Percentiles rank a stretch among this genome's conserved stretches.
Conservation (phyloP, 2,888 invertebrate genomes). For the Selenia dentaria region DNA sequence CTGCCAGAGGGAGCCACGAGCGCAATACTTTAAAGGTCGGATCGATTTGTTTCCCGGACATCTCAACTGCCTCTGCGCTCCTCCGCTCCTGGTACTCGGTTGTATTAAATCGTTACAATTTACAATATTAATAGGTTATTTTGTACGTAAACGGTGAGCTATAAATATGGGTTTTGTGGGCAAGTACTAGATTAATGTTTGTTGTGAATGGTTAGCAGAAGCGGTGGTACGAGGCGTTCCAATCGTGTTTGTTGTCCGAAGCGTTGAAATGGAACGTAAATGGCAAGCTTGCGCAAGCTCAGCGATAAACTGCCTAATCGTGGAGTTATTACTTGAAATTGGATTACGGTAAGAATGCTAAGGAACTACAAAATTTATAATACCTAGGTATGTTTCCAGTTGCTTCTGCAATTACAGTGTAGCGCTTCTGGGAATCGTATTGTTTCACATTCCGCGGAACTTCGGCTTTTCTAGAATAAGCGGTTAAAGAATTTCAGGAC, state of each 20-base stretch:
- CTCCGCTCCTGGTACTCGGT: constrained; percentile 45
- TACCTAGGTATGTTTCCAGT: too few relatives aligned
- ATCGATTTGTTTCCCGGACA: constrained; percentile 49
- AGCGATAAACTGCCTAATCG: constrained; percentile 21
- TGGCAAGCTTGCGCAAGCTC: constrained; percentile 28
- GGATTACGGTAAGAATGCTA: constrained; percentile 9
- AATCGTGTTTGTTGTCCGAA: constrained; percentile 33
- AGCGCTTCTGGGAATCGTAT: too few relatives aligned
- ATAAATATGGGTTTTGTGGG: constrained; percentile 60
- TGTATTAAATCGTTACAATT: constrained; percentile 72
- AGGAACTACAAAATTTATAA: too few relatives aligned
- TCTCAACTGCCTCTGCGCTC: constrained; percentile 49
- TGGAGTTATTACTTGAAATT: constrained; percentile 9
- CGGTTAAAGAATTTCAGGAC: too few relatives aligned
- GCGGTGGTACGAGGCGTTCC: constrained; percentile 30
- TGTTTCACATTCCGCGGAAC: too few relatives aligned
- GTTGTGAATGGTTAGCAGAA: constrained; percentile 44
- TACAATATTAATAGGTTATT: constrained; percentile 74
- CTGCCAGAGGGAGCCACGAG: constrained; percentile 35
- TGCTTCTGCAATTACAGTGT: too few relatives aligned
- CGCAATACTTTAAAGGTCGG: constrained; percentile 45
- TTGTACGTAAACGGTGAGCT: constrained; percentile 58
- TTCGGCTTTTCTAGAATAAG: too few relatives aligned
- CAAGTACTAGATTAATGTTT: constrained; percentile 43
- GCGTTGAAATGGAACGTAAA: constrained; percentile 27